Evolutionary conservation across 2,888 invertebrate species (phyloP).

Genomic region (Drosophila affinis): DNA sequence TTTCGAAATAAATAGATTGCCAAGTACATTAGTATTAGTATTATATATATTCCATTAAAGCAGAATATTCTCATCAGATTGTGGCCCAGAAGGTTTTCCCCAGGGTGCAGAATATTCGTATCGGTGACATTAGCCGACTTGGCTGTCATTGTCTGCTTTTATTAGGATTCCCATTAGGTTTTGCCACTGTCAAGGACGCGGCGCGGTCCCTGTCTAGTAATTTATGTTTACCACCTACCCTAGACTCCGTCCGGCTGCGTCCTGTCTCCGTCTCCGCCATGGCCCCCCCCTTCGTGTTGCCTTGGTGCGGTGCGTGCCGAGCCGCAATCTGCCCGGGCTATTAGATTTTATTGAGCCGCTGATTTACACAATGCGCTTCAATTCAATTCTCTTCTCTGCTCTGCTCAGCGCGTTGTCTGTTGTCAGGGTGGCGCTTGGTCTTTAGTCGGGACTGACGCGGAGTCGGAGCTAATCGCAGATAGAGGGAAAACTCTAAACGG

Average conservation of each 20-base stretch:
- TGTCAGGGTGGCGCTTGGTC: background rate
- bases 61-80: background rate
- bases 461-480: background rate
- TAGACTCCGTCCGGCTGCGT: background rate
- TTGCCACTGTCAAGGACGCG: slow-evolving; percentile 70
- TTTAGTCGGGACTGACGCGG: slow-evolving; percentile 2
- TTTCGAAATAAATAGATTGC: background rate
- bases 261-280: slow-evolving; percentile 15
- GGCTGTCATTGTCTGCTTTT: slow-evolving; percentile 22
- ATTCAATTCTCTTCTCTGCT: slow-evolving; percentile 61
- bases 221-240: slow-evolving; percentile 55
- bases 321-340: slow-evolving; percentile 73
- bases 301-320: slow-evolving; percentile 60
- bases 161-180: slow-evolving; percentile 24
- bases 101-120: background rate
- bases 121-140: background rate
- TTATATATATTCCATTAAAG: background rate
- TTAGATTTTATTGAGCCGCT: slow-evolving; percentile 78
- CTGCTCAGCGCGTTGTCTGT: background rate
- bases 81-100: background rate
- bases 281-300: slow-evolving; percentile 15
- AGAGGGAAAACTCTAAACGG: slow-evolving; percentile 51
- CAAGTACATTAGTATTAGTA: background rate
- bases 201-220: slow-evolving; percentile 49
- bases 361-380: slow-evolving; percentile 74